These are phyloP conservation scores for Hippopotamyrus pictus DNA, from an alignment of 2,797 vertebrate genomes.

Conservation along the genomic window DNA sequence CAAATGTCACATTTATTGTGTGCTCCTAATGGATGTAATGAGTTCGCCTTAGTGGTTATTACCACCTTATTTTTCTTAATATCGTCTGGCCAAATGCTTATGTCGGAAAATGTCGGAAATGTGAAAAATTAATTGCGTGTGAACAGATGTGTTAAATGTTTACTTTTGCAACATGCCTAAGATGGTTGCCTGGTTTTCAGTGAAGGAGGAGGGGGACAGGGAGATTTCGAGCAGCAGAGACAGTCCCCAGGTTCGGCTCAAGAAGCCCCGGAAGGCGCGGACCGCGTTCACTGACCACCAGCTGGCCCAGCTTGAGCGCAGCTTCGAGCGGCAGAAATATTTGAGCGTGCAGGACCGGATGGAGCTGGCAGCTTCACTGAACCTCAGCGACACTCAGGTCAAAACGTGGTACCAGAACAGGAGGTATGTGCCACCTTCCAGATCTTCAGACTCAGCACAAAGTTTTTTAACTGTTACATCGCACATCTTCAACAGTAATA, in stretches of 20 bases:
- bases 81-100: not conserved
- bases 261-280: slow-evolving; percentile 93
- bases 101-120: not conserved
- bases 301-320: slow-evolving; percentile 92
- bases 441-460: not conserved
- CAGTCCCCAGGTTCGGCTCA: slow-evolving; percentile 88
- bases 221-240: slow-evolving; percentile 96
- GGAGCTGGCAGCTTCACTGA: slow-evolving; percentile 95
- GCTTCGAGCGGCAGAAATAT: slow-evolving; percentile 96
- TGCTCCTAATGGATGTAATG: not conserved
- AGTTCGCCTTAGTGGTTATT: not conserved
- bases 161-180: not conserved
- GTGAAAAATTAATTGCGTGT: not conserved
- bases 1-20: not conserved
- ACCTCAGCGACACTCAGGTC: slow-evolving; percentile 97
- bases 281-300: slow-evolving; percentile 98
- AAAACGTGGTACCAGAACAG: slow-evolving; percentile 99
- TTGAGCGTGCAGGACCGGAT: slow-evolving; percentile 97
- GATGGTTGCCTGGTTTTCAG: slow-evolving; percentile 48
- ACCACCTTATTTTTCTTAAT: not conserved
- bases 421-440: slow-evolving; percentile 64
- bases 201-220: slow-evolving; percentile 92
- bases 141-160: not conserved
- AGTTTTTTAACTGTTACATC: not conserved
- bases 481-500: not conserved